Conservation (phyloP, 2,888 invertebrate genomes). For the Microctonus aethiopoides region DNA sequence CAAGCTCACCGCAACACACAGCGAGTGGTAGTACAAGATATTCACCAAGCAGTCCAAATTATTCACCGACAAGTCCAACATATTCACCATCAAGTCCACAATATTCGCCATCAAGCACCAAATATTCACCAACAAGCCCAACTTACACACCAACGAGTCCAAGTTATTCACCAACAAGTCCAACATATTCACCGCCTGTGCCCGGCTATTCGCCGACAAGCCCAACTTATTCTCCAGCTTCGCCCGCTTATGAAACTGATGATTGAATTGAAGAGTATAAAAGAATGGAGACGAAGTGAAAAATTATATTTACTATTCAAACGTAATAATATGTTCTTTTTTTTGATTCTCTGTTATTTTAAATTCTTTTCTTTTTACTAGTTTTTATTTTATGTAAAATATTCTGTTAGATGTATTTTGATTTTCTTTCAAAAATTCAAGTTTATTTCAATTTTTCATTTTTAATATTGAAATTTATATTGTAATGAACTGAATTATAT, state of each 20-base stretch:
- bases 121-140: slow-evolving; percentile 86
- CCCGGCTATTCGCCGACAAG: slow-evolving; percentile 75
- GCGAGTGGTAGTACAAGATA: slow-evolving; percentile 80
- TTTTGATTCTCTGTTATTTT: not conserved
- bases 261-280: slow-evolving; percentile 56
- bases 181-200: slow-evolving; percentile 78
- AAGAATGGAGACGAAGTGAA: not conserved
- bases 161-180: slow-evolving; percentile 81
- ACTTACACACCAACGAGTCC: slow-evolving; percentile 84
- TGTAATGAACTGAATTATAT: not conserved
- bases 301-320: not conserved
- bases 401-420: not conserved
- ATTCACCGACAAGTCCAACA: slow-evolving; percentile 86
- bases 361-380: not conserved
- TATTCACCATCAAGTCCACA: slow-evolving; percentile 75
- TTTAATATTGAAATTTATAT: not conserved
- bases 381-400: not conserved
- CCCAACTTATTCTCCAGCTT: slow-evolving; percentile 75
- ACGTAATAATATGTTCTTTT: not conserved
- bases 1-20: slow-evolving; percentile 82
- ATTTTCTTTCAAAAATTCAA: not conserved
- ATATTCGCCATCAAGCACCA: slow-evolving; percentile 88
- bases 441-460: not conserved
- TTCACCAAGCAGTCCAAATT: slow-evolving; percentile 80
- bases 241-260: slow-evolving; percentile 74